phyloP scores from a whole-genome alignment of 2,797 vertebrate genomes.

The Bradypodion ventrale region DNA sequence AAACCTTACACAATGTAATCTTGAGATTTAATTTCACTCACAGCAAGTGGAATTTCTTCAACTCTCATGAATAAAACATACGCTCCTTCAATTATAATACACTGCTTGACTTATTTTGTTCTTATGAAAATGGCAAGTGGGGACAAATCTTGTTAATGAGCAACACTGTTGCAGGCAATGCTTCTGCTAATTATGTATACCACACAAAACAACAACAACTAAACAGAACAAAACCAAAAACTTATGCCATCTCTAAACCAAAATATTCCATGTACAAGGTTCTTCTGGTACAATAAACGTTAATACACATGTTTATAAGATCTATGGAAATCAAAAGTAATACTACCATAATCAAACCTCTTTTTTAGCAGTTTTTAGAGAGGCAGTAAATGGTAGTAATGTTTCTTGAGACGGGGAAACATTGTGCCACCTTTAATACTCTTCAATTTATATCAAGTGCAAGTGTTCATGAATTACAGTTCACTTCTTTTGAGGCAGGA shows the following conservation, averaged over 20 bases:
- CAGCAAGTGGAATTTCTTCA: neutral
- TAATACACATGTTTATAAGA: neutral
- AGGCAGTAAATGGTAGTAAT: neutral
- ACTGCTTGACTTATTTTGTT: neutral
- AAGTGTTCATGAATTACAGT: too few relatives aligned
- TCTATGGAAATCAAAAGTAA: neutral
- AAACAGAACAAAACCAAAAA: too few relatives aligned
- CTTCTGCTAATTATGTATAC: neutral
- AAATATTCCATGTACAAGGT: neutral
- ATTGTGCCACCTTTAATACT: too few relatives aligned
- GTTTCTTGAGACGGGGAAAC: neutral
- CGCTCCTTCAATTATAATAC: neutral
- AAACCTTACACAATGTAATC: neutral
- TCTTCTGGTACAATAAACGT: neutral
- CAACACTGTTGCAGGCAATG: neutral
- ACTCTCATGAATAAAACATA: neutral
- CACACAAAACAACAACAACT: neutral
- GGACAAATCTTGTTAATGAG: slow-evolving; percentile 2
- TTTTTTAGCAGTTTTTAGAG: neutral
- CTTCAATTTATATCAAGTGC: too few relatives aligned
- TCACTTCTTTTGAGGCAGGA: neutral
- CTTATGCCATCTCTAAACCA: neutral
- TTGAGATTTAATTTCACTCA: neutral
- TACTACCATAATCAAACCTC: neutral
- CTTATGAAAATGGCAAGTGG: neutral